Percentiles rank a stretch among this genome's conserved stretches.
phyloP scores from a whole-genome alignment of 2,113 vertebrate species.

The Notothenia rossii region DNA sequence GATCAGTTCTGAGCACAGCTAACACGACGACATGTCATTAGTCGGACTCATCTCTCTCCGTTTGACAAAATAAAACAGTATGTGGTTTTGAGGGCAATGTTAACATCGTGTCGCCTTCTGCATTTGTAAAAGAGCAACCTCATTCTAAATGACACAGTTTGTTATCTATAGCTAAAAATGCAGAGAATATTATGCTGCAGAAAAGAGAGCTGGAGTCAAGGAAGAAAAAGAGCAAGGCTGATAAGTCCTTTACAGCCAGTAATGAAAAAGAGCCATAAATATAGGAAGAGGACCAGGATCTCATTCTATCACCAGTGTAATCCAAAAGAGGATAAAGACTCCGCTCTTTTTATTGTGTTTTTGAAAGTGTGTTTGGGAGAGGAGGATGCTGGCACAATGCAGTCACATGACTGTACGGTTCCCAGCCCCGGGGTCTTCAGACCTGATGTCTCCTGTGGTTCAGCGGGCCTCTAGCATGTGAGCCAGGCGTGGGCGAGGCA shows the following conservation, averaged over 20 bases:
- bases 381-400: constrained; percentile 43
- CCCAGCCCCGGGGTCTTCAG: constrained; percentile 35
- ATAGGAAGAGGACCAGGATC: constrained; percentile 43
- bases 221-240: constrained; percentile 5
- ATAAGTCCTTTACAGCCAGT: constrained; percentile 52
- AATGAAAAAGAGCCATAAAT: constrained; percentile 54
- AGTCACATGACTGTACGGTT: constrained; percentile 29
- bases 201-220: constrained; percentile 30
- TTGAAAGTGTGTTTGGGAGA: constrained; percentile 25
- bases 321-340: constrained; percentile 41
- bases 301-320: constrained; percentile 48
- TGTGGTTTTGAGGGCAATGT: constrained; percentile 7
- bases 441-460: constrained; percentile 21
- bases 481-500: constrained; percentile 96
- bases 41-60: too few species aligned
- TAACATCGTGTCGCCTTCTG: constrained; percentile 7
- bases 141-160: constrained; percentile 2
- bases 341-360: constrained; percentile 26
- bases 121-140: constrained; percentile 28
- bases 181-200: constrained; percentile 39
- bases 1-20: constrained; percentile 24
- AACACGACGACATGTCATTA: neutral
- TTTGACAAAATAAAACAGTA: neutral
- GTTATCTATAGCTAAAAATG: constrained; percentile 29
- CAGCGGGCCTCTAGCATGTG: constrained; percentile 80